Evolutionary conservation across 1,140 invertebrate species (phyloP), one percentile per base, ranked within the genome.

Genomic region (Lysiphlebus fabarum): DNA sequence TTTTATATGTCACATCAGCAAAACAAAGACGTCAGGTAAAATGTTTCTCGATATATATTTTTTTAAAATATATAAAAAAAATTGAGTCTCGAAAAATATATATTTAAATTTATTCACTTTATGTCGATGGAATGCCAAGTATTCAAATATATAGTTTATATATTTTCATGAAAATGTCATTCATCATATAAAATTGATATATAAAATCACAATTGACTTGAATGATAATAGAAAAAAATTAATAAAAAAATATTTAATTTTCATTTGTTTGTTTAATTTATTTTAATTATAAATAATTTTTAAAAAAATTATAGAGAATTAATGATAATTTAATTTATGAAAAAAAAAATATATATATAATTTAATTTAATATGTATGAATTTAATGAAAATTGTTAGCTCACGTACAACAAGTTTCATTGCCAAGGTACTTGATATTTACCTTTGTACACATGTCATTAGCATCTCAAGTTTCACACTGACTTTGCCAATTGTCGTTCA

Each of bases 41-140:
- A 26, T 26, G 17, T 26, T 26, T 4, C 17, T 26, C 17, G 4
- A 26, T 26, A 26, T 26, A 26, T 26, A 26, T 4, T 26, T 26
- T 26, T 26, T 2, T 26, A 26, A 26, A 26, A 26, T 26, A 1
- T 26, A 26, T 26, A 26, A 2, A 26, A 1, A 26, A 26, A 26
- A 26, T 26, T 26, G 2, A 26, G 17, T 26, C 17, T 26, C 4
- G 17, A 26, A 14, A 5, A 43, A 59, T 51, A 42, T 51, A 42
- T 56, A 62, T 62, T 59, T 51, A 62, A 62, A 62, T 62, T 62
- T 62, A 62, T 62, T 62, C 61, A 58, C 36, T 38, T 43, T 37
- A 47, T 45, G 50, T 34, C 37, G 17, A 26, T 26, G 26, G 56
- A 57, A 48, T 57, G 56, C 45, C 56, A 57, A 45, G 49, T 57